A percentile compares a stretch with the other conserved stretches of the same genome.
Evolutionary conservation across 2,113 vertebrate species (phyloP).

Genomic region (Paradisaea rubra): DNA sequence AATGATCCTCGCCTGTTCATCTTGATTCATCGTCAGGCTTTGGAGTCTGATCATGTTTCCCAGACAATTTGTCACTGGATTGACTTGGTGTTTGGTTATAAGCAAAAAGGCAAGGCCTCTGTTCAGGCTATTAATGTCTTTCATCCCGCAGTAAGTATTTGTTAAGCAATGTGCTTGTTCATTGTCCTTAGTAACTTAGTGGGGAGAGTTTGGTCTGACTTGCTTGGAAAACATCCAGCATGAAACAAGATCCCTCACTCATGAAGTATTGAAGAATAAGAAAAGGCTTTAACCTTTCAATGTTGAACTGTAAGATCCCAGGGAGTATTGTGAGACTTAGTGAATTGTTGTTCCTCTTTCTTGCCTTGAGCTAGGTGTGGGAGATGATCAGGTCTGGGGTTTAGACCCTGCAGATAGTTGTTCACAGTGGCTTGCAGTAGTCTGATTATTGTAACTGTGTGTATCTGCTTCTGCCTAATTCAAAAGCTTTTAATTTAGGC

Average conservation of each 20-base stretch:
- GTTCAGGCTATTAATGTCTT: slow-evolving; percentile 98
- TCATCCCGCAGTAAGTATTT: slow-evolving; percentile 89
- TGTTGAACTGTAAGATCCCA: neutral
- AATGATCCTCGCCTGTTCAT: slow-evolving; percentile 95
- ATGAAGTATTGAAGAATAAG: neutral
- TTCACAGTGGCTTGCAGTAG: neutral
- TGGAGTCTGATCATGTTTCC: slow-evolving; percentile 95
- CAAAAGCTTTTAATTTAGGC: neutral
- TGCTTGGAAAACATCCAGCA: neutral
- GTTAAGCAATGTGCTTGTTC: neutral
- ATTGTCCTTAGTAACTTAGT: neutral
- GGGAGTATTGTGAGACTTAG: neutral
- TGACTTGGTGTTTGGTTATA: slow-evolving; percentile 95
- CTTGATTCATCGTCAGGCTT: slow-evolving; percentile 92
- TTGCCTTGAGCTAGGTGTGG: neutral
- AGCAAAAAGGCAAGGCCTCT: slow-evolving; percentile 96
- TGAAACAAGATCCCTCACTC: neutral
- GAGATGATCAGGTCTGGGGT: neutral
- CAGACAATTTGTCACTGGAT: slow-evolving; percentile 98
- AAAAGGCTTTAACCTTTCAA: neutral
- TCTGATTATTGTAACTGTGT: neutral
- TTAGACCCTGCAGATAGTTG: neutral
- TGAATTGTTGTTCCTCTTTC: neutral
- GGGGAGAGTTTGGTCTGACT: neutral
- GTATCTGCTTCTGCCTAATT: neutral